Evolutionary conservation across 2,888 invertebrate genomes (phyloP).

Genomic region (Amphipoea lucens): DNA sequence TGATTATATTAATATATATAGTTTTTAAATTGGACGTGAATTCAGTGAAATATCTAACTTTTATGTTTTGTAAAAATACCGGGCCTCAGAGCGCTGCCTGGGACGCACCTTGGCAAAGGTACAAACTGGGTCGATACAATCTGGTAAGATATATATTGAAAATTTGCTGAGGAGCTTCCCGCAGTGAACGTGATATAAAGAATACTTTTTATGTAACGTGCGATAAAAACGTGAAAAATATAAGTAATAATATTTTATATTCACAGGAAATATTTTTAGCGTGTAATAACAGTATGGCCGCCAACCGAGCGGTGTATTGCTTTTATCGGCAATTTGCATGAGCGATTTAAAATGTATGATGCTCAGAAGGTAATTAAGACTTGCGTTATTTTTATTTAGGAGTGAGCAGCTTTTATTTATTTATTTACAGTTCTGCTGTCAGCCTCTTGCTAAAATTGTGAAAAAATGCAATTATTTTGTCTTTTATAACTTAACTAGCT

Average conservation of each 20-base stretch:
- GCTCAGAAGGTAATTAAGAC: background rate
- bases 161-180: too few species aligned
- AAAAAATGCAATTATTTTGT: background rate
- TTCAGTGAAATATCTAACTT: too few species aligned
- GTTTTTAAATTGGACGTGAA: too few species aligned
- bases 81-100: too few species aligned
- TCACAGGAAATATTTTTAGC: slow-evolving; percentile 20
- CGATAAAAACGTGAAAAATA: slow-evolving; percentile 5
- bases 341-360: background rate
- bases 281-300: background rate
- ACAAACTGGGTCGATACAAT: too few species aligned
- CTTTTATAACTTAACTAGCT: background rate
- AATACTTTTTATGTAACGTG: background rate
- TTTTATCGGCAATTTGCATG: background rate
- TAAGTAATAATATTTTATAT: slow-evolving; percentile 18
- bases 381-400: background rate
- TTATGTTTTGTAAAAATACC: too few species aligned
- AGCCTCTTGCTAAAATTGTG: background rate
- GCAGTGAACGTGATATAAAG: too few species aligned
- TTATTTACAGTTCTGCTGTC: background rate
- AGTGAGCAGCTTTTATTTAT: background rate
- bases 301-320: slow-evolving; percentile 2
- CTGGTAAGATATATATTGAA: too few species aligned
- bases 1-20: too few species aligned
- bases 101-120: too few species aligned